Base-by-base conservation (phyloP, 2,888 invertebrate genomes). In the Melinaea menophilus region DNA sequence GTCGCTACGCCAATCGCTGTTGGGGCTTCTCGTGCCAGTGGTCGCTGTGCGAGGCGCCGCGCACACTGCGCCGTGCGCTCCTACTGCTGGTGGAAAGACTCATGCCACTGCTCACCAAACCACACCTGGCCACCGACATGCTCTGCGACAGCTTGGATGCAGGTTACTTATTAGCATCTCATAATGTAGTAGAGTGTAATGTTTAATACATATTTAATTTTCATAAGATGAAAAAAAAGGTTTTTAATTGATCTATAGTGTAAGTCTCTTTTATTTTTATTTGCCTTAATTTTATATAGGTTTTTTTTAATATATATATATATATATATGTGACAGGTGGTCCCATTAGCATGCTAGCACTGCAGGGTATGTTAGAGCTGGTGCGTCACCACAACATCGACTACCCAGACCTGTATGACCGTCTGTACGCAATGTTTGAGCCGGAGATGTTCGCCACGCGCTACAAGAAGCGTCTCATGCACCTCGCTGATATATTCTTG, bases 341-440 rank as follows among this genome's bases (percentile, higher is more conserved):
- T 5, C 94, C 96, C 0, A 93, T 97, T 66, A 96, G 97, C 79
- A 92, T 99, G 78, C 88, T 99, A 60, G 97, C 98, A 0, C 90
- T 99, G 11, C 98, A 98, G 81, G 98, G 98, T 31, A 94, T 99
- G 61, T 95, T 98, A 80, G 94, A 95, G 59, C 92, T 99, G 69
- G 97, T 99, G 65, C 95, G 96, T 70, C 94, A 95, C 67, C 95
- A 98, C 87, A 98, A 99, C 90, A 93, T 99, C 88, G 96, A 98
- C 76, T 98, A 98, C 88, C 98, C 99, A 0, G 95, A 97, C 80
- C 97, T 99, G 81, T 99, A 97, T 87, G 94, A 94, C 73, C 97
- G 98, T 76, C 92, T 99, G n/a, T 99, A 99, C 89, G 95, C 95
- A 31, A 95, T 99, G 94, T 95, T 98, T 78, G 95, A 96, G 77